Percentiles rank a stretch among this genome's conserved stretches.
These are phyloP conservation scores for Gallinago media DNA, from an alignment of 2,113 vertebrate genomes.

Conservation along the genomic window DNA sequence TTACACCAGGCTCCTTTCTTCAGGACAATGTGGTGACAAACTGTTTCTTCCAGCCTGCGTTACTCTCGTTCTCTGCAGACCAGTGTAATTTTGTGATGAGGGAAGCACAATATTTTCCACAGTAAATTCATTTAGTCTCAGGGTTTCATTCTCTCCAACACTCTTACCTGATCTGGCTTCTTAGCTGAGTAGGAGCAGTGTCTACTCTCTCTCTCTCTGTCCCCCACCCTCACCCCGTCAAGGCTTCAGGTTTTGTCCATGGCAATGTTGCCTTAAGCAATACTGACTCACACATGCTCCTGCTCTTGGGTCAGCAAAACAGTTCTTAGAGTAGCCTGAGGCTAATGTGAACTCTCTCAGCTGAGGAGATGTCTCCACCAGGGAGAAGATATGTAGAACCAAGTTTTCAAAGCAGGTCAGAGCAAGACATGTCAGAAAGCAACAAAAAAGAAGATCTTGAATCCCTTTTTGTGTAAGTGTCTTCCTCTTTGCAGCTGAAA, in stretches of 20 bases:
- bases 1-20: background rate
- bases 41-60: background rate
- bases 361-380: background rate
- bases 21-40: background rate
- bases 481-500: background rate
- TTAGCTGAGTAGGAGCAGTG: background rate
- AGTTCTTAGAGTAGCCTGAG: background rate
- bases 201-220: background rate
- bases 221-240: background rate
- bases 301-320: background rate
- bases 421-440: background rate
- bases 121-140: background rate
- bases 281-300: background rate
- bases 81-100: background rate
- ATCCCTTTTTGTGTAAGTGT: background rate
- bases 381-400: accelerated
- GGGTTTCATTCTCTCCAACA: background rate
- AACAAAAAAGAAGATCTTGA: background rate
- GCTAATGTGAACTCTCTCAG: background rate
- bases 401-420: background rate
- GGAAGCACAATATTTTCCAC: background rate
- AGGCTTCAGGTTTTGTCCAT: background rate
- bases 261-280: background rate
- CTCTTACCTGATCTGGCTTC: background rate
- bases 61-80: background rate